Evolutionary conservation across 1,140 invertebrate species (phyloP).

Genomic region (Aphelinus certus): DNA sequence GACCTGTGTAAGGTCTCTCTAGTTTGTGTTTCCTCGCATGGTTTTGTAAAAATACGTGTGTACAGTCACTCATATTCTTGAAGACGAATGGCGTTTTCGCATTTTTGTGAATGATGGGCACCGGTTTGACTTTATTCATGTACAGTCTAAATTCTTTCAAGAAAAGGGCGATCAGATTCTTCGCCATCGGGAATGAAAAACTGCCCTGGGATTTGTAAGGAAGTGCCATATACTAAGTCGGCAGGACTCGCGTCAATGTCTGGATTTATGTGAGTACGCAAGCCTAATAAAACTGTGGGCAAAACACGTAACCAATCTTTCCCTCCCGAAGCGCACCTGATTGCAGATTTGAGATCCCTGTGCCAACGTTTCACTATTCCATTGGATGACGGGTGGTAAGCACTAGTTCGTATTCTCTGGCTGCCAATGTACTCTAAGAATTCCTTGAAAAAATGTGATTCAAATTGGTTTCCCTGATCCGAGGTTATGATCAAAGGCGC

Average conservation of each 20-base stretch:
- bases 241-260: slow-evolving; percentile 49
- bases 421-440: slow-evolving; percentile 24
- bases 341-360: slow-evolving; percentile 40
- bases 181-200: slow-evolving; percentile 43
- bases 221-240: slow-evolving; percentile 49
- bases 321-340: slow-evolving; percentile 35
- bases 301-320: slow-evolving; percentile 24
- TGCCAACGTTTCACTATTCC: slow-evolving; percentile 42
- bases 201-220: slow-evolving; percentile 51
- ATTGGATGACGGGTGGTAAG: slow-evolving; percentile 47
- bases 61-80: slow-evolving; percentile 24
- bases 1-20: slow-evolving; percentile 40
- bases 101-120: background rate
- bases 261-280: background rate
- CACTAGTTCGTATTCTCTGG: slow-evolving; percentile 30
- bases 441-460: slow-evolving; percentile 32
- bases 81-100: slow-evolving; percentile 38
- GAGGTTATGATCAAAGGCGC: slow-evolving; percentile 37
- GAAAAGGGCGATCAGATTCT: slow-evolving; percentile 22
- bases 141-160: slow-evolving; percentile 25
- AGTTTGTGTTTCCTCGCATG: slow-evolving; percentile 33
- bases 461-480: slow-evolving; percentile 25
- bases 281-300: slow-evolving; percentile 13
- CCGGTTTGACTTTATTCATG: slow-evolving; percentile 29
- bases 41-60: slow-evolving; percentile 42